phyloP scores from a whole-genome alignment of 2,113 vertebrate genomes.

The Microtus pennsylvanicus region DNA sequence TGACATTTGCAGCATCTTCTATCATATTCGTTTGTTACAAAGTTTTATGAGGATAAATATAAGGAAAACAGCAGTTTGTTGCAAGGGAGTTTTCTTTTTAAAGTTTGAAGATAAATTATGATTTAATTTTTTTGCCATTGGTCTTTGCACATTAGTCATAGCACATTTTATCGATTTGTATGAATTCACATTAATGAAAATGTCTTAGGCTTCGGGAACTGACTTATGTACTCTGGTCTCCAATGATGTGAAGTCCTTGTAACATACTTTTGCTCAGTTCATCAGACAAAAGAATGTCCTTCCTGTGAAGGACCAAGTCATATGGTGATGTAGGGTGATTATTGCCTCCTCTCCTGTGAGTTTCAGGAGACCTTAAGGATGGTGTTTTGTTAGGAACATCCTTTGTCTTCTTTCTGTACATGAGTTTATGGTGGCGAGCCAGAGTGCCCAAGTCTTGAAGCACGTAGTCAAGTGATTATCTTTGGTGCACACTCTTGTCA shows the following conservation, averaged over 20 bases:
- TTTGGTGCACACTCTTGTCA: neutral
- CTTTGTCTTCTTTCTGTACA: constrained; percentile 40
- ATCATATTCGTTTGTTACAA: neutral
- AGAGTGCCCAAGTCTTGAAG: constrained; percentile 24
- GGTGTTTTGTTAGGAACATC: neutral
- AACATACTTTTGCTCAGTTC: neutral
- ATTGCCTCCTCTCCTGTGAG: neutral
- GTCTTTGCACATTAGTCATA: constrained; percentile 50
- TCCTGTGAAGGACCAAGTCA: neutral
- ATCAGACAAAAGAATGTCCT: neutral
- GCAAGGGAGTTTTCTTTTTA: constrained; percentile 7
- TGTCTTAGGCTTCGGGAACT: neutral
- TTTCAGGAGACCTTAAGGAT: constrained; percentile 21
- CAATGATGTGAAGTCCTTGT: neutral
- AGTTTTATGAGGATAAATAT: neutral
- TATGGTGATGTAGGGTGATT: neutral
- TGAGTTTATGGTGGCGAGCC: constrained; percentile 24
- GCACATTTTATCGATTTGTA: neutral
- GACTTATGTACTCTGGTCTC: constrained; percentile 7
- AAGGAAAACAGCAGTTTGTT: neutral
- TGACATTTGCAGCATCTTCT: neutral
- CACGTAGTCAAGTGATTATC: neutral
- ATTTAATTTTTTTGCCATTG: constrained; percentile 1
- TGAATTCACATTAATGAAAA: neutral
- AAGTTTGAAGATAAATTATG: constrained; percentile 49